These are phyloP conservation scores for Callaeas wilsoni DNA, from an alignment of 2,113 vertebrate genomes.

Conservation along the genomic window DNA sequence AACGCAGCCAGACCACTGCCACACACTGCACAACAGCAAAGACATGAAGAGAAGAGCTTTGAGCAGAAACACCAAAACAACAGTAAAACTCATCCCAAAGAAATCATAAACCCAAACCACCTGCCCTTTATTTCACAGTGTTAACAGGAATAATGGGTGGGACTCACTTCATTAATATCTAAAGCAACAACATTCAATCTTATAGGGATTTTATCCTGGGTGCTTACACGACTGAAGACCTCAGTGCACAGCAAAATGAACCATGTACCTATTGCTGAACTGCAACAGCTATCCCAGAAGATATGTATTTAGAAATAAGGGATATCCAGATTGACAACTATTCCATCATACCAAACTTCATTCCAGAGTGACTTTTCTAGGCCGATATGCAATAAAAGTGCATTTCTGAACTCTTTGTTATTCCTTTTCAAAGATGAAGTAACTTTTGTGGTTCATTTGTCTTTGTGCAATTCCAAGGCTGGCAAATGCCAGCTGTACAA, in stretches of 20 bases:
- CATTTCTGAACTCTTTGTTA: background rate
- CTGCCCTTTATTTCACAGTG: background rate
- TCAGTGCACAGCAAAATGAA: background rate
- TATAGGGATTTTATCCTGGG: background rate
- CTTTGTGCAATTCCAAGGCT: background rate
- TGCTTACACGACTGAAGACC: background rate
- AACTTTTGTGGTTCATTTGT: background rate
- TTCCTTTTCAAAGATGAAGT: background rate
- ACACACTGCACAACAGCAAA: background rate
- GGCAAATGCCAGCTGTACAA: background rate
- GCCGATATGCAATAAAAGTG: background rate
- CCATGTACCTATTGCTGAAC: background rate
- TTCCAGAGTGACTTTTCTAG: background rate
- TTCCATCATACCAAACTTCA: background rate
- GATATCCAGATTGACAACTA: background rate
- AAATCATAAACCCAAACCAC: background rate
- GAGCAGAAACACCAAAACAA: background rate
- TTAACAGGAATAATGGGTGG: background rate
- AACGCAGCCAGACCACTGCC: background rate
- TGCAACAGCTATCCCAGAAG: background rate
- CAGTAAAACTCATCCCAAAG: background rate
- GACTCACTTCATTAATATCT: background rate
- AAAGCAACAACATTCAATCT: background rate
- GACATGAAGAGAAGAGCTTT: background rate
- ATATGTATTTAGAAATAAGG: background rate